A percentile compares a stretch with the other conserved stretches of the same genome.
Conservation (phyloP, 2,888 invertebrate genomes). For the Polylopha cassiicola region DNA sequence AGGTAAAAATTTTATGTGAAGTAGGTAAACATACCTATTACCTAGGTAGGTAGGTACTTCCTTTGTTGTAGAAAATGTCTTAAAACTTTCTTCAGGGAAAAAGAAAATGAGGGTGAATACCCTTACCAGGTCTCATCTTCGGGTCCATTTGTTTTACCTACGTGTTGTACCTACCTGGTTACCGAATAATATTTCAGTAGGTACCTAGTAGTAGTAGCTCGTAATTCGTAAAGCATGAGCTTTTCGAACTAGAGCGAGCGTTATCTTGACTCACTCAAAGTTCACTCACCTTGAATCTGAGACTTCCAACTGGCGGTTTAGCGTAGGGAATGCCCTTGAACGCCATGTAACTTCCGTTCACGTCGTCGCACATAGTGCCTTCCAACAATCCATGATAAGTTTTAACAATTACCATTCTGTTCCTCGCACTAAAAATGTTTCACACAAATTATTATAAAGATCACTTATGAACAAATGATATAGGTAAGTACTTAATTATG, state of each 20-base stretch:
- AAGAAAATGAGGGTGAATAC: too few relatives aligned
- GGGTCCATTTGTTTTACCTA: too few relatives aligned
- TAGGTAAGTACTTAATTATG: constrained; percentile 8
- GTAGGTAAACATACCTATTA: too few relatives aligned
- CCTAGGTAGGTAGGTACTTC: too few relatives aligned
- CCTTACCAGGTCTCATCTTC: too few relatives aligned
- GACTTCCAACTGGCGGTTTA: constrained; percentile 73
- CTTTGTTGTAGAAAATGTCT: too few relatives aligned
- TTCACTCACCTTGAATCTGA: constrained; percentile 78
- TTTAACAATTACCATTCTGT: constrained; percentile 46
- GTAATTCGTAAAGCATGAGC: constrained; percentile 31
- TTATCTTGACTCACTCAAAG: constrained; percentile 31
- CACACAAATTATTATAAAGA: background rate
- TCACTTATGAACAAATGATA: constrained; percentile 7
- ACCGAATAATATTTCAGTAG: too few relatives aligned
- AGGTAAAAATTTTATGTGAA: too few relatives aligned
- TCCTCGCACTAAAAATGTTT: constrained; percentile 31
- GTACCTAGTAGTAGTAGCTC: constrained; percentile 37
- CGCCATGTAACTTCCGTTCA: constrained; percentile 49
- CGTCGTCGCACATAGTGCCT: constrained; percentile 45
- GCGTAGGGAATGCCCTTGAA: constrained; percentile 80
- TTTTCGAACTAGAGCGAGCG: constrained; percentile 37
- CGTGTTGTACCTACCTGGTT: too few relatives aligned
- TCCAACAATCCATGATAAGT: constrained; percentile 54
- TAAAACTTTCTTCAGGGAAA: too few relatives aligned